Base-by-base conservation (phyloP, 1,140 invertebrate genomes). In the Hylyphantes graminicola region DNA sequence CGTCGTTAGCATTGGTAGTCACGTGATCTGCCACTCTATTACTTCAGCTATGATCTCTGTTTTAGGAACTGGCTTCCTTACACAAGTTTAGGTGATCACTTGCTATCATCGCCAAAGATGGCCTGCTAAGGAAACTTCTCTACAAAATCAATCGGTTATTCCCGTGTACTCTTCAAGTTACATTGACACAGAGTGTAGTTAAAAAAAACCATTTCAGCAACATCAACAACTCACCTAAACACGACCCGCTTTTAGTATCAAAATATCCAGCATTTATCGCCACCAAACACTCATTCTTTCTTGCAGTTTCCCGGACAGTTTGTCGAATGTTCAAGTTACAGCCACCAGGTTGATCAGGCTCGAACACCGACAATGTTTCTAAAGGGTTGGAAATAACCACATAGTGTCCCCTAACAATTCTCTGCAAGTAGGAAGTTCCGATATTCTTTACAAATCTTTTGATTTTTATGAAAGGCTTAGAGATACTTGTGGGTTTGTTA, bases 251-350 rank as follows among this genome's bases (percentile, higher is more conserved):
- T 5, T 86, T 81, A 17, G 88, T 89, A 85, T 90, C 88, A 80
- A 90, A 90, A 85, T 89, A 90, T 72, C 90, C 90, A 81, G 88
- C 90, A 89, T 90, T 90, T 13, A 88, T 85, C 9, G 89, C 89
- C 11, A 89, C 85, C 12, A 89, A 10, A 86, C 90, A 90, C 0
- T 87, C 84, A 59, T 87, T 87, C 61, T 86, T 86, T 72, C 85
- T 74, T 0, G 88, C 87, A 55, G 87, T 87, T 50, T 88, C 86
- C 35, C 73, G 11, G 0, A 89, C 89, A 7, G 88, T 89, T 53
- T 87, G 86, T 72, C 87, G 85, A 5, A 61, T 77, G 11, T 85
- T 85, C 51, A 61, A 54, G 7, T 10, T 17, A 86, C 89, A 90
- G 3, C 88, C 86, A 10, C 87, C 88, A 17, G 50, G 59, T 4